Evolutionary conservation across 2,888 invertebrate genomes (phyloP).

Genomic region (Caenorhabditis becei): DNA sequence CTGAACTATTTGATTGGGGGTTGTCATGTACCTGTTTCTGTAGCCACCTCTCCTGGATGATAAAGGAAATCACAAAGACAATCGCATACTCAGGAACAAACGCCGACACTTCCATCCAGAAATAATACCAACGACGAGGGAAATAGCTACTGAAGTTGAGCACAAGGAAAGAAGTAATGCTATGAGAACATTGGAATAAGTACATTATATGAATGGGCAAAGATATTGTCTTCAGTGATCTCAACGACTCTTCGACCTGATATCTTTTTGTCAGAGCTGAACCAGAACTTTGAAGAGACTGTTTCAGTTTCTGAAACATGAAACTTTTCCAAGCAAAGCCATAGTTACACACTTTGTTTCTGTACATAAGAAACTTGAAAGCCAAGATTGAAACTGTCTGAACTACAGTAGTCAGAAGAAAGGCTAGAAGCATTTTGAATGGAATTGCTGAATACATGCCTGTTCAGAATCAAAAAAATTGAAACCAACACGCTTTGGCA

Average conservation of each 20-base stretch:
- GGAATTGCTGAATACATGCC: constrained; percentile 11
- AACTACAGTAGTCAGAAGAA: constrained; percentile 23
- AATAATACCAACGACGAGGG: constrained; percentile 27
- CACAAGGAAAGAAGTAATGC: constrained; percentile 21
- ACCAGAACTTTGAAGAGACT: constrained; percentile 19
- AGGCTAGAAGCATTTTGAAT: constrained; percentile 30
- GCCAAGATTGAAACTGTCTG: constrained; percentile 26
- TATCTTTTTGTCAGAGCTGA: constrained; percentile 28
- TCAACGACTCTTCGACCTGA: constrained; percentile 44
- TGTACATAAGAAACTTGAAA: constrained; percentile 17
- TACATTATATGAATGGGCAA: constrained; percentile 45
- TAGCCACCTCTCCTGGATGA: constrained; percentile 21
- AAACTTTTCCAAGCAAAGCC: neutral
- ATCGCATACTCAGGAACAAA: constrained; percentile 40
- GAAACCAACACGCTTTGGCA: constrained; percentile 2
- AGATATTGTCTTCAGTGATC: constrained; percentile 19
- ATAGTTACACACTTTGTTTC: constrained; percentile 21
- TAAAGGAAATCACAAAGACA: constrained; percentile 20
- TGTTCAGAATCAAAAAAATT: neutral
- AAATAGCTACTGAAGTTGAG: constrained; percentile 17
- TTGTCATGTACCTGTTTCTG: constrained; percentile 7
- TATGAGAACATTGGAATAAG: constrained; percentile 29
- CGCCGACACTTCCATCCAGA: constrained; percentile 25
- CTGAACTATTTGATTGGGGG: too few relatives aligned
- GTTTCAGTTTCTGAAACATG: constrained; percentile 20